Evolutionary conservation across 1,140 invertebrate species (phyloP), one percentile per base, ranked within the genome.

Genomic region (Daktulosphaira vitifoliae): DNA sequence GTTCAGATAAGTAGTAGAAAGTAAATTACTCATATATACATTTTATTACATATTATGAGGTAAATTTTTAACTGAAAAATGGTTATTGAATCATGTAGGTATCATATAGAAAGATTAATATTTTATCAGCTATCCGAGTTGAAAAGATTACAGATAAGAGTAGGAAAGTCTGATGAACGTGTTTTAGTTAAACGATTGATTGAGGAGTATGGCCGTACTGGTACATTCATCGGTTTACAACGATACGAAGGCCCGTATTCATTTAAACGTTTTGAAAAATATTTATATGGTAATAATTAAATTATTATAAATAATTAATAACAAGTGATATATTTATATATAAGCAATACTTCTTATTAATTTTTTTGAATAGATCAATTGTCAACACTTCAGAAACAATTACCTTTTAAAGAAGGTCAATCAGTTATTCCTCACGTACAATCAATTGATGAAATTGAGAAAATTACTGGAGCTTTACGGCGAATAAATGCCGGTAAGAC

Each of bases 91-190:
- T 11, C 11, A 33, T 64, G 4, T 48, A 81, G 90, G 73, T 95
- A 93, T 76, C 89, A 93, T 68, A 79, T 92, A 69, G 93, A 97
- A 74, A 79, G 91, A 65, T 89, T 91, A 71, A 90, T 97, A 70
- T 96, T 97, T 76, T 90, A 96, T 71, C 90, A 96, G 73, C 77
- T 97, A 56, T 81, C 96, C 71, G 92, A 96, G 74, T 74, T 97
- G 20, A 97, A 97, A 74, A 81, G 90, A 65, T 78, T 93, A 54
- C 93, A 96, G 76, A 95, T 96, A 66, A 82, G 91, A 70, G 87
- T 89, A 52, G 89, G 89, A 16, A 86, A 88, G 76, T 81, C 88
- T 6, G 93, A 94, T 71, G 93, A 96, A 76, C 82, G 87, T 22
- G 84, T 95, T 49, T 75, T 96, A 13, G 90, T 96, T 0, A 95